Evolutionary conservation across 2,113 vertebrate species (phyloP).

Genomic region (Neolamprologus devosi): DNA sequence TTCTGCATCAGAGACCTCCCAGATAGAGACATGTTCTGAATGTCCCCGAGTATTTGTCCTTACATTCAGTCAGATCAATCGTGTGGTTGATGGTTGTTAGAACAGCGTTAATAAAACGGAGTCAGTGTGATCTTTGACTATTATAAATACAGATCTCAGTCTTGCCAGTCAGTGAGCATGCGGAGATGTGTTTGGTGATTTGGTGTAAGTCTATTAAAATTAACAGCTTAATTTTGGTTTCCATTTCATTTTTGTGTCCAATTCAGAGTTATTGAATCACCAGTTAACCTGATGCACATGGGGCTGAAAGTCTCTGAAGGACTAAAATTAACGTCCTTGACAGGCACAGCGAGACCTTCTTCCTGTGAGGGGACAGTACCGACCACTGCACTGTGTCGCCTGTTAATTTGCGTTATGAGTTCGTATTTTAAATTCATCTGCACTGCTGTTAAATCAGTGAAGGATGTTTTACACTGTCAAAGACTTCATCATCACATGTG

Average conservation of each 20-base stretch:
- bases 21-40: neutral
- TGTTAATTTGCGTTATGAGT: neutral
- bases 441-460: neutral
- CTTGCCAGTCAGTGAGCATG: neutral
- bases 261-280: neutral
- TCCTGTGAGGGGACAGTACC: neutral
- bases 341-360: neutral
- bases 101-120: neutral
- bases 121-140: neutral
- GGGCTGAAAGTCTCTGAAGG: neutral
- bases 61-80: neutral
- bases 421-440: neutral
- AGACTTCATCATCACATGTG: neutral
- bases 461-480: neutral
- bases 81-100: neutral
- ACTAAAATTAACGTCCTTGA: neutral
- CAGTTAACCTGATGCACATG: neutral
- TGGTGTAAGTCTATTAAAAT: neutral
- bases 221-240: neutral
- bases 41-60: neutral
- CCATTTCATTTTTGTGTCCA: neutral
- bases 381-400: neutral
- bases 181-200: neutral
- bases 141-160: neutral
- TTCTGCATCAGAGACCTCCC: neutral